A percentile compares a stretch with the other conserved stretches of the same genome.
phyloP scores from a whole-genome alignment of 1,140 invertebrate genomes.

The Drosophila athabasca region DNA sequence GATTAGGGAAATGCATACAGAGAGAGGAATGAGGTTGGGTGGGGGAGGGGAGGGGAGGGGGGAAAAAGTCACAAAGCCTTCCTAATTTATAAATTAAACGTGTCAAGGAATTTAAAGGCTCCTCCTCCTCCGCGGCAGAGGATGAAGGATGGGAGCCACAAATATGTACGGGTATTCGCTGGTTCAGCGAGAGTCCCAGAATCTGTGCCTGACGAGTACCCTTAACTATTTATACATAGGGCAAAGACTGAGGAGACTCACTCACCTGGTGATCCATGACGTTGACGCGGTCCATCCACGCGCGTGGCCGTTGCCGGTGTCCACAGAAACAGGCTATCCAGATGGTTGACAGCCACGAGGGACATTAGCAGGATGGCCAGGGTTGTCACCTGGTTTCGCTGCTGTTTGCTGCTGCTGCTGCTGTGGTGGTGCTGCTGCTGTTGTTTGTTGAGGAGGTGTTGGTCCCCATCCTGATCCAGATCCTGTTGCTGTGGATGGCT shows the following conservation, averaged over 20 bases:
- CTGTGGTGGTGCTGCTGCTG: constrained; percentile 11
- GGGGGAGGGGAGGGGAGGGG: background rate
- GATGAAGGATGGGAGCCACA: background rate
- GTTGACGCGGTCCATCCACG: constrained; percentile 52
- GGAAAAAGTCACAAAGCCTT: constrained; percentile 33
- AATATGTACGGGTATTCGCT: background rate
- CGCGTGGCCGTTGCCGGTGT: constrained; percentile 45
- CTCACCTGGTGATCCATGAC: constrained; percentile 69
- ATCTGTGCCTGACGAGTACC: too few relatives aligned
- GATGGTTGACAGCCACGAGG: constrained; percentile 60
- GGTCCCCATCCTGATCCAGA: too few relatives aligned
- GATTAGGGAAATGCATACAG: constrained; percentile 18
- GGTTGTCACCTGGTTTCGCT: constrained; percentile 45
- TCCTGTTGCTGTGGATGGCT: too few relatives aligned
- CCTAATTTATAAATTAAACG: constrained; percentile 44
- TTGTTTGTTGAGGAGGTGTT: background rate
- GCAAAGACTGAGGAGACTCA: too few relatives aligned
- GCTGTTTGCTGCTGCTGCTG: constrained; percentile 17
- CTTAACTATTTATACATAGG: too few relatives aligned
- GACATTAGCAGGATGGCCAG: constrained; percentile 56
- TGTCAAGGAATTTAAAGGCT: constrained; percentile 3
- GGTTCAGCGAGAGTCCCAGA: too few relatives aligned
- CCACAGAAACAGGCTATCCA: constrained; percentile 53
- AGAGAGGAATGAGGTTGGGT: too few relatives aligned
- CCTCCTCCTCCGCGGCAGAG: too few relatives aligned